phyloP scores from a whole-genome alignment of 1,140 invertebrate species.

The Macrosteles quadrilineatus region DNA sequence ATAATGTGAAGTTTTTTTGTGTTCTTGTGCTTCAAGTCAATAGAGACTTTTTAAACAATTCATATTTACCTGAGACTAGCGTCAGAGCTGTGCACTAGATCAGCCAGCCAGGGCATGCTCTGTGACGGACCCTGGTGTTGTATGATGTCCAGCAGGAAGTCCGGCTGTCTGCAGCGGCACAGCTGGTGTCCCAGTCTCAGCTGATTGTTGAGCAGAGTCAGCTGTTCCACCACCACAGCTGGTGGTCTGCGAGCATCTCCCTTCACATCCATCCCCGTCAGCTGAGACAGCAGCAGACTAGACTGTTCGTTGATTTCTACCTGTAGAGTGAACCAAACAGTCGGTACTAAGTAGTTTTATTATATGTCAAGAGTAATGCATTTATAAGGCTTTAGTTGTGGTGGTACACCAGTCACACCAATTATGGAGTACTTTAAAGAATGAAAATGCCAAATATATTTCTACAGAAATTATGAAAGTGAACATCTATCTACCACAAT shows the following conservation, averaged over 20 bases:
- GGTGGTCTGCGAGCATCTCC: conserved; percentile 82
- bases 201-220: conserved; percentile 75
- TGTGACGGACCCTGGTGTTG: conserved; percentile 81
- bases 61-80: conserved; percentile 76
- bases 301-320: conserved; percentile 88
- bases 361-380: background rate
- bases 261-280: conserved; percentile 81
- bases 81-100: conserved; percentile 90
- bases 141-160: conserved; percentile 92
- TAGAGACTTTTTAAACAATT: too few species aligned
- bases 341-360: background rate
- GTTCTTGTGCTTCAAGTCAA: too few species aligned
- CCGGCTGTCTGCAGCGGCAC: conserved; percentile 86
- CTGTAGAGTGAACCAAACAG: conserved; percentile 52
- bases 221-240: conserved; percentile 70
- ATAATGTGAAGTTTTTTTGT: too few species aligned
- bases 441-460: too few species aligned
- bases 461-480: too few species aligned
- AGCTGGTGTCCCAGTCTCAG: conserved; percentile 87
- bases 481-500: too few species aligned
- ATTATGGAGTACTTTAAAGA: too few species aligned
- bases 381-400: too few species aligned
- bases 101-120: conserved; percentile 96
- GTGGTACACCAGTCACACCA: too few species aligned
- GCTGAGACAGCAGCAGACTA: conserved; percentile 79